A percentile compares a stretch with the other conserved stretches of the same genome.
These are phyloP conservation scores for Micrastur ruficollis DNA, from an alignment of 2,797 vertebrate species.

Conservation along the genomic window DNA sequence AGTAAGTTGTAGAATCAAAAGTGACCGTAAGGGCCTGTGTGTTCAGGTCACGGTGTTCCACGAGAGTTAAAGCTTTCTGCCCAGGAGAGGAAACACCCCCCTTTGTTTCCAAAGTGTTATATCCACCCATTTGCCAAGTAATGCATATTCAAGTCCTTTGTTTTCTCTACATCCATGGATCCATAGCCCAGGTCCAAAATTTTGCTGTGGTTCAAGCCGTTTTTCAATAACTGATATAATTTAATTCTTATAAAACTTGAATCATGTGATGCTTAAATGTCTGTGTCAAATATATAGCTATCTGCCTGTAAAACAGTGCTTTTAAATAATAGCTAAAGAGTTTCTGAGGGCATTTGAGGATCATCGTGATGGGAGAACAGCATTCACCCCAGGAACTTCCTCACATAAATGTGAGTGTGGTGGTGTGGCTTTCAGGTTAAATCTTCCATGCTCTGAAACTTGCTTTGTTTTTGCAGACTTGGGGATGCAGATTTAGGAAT, in stretches of 20 bases:
- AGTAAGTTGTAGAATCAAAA: background rate
- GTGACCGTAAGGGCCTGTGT: background rate
- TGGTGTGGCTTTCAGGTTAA: background rate
- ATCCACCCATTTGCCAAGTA: background rate
- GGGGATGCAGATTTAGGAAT: background rate
- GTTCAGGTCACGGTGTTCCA: background rate
- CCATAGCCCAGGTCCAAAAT: background rate
- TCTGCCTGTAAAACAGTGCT: background rate
- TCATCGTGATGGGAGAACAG: background rate
- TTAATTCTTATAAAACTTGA: slow-evolving; percentile 7
- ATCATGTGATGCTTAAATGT: background rate
- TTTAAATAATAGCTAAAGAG: background rate
- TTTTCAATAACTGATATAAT: background rate
- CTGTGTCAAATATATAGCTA: background rate
- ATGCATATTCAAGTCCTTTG: background rate
- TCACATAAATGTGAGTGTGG: background rate
- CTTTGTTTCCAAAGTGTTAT: background rate
- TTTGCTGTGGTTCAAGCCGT: background rate
- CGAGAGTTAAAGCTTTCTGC: background rate
- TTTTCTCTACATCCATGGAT: background rate
- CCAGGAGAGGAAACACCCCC: background rate
- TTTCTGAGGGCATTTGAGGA: background rate
- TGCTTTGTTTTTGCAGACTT: background rate
- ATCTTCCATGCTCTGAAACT: background rate
- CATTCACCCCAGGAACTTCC: background rate